A percentile compares a stretch with the other conserved stretches of the same genome.
Conservation (phyloP, 2,888 invertebrate genomes). For the Morpho helenor region DNA sequence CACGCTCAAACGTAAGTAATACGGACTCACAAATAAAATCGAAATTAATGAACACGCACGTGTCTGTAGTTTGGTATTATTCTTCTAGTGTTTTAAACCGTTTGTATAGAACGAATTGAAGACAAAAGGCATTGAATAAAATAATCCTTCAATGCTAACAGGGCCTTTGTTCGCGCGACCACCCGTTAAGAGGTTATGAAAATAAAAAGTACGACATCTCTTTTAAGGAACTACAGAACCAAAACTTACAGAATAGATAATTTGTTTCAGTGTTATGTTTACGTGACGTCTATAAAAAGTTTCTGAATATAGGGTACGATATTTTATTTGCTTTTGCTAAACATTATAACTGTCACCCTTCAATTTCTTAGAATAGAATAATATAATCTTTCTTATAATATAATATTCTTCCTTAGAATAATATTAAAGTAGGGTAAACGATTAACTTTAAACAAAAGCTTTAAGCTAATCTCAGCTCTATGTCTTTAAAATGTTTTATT, state of each 20-base stretch:
- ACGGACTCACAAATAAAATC: background rate
- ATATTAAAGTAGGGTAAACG: too few species aligned
- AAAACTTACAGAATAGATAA: conserved; percentile 8
- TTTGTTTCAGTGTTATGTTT: background rate
- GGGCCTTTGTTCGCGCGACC: conserved; percentile 15
- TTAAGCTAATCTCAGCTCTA: too few species aligned
- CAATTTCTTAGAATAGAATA: too few species aligned
- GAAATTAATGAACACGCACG: conserved; percentile 11
- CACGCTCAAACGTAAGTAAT: background rate
- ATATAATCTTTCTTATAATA: too few species aligned
- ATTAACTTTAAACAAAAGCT: too few species aligned
- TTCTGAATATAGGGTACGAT: too few species aligned
- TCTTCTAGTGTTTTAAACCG: conserved; percentile 9
- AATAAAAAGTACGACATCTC: conserved; percentile 4
- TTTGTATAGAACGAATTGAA: conserved; percentile 14
- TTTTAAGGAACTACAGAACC: conserved; percentile 8
- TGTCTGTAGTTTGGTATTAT: conserved; percentile 4
- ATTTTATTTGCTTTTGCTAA: too few species aligned
- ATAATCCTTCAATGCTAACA: conserved; percentile 16
- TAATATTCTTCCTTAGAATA: too few species aligned
- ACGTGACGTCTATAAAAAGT: too few species aligned
- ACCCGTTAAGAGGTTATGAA: conserved; percentile 14
- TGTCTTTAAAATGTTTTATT: too few species aligned
- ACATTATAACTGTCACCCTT: too few species aligned
- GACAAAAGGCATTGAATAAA: conserved; percentile 18